Evolutionary conservation across 2,113 vertebrate species (phyloP).

Genomic region (Rhagologus leucostigma): DNA sequence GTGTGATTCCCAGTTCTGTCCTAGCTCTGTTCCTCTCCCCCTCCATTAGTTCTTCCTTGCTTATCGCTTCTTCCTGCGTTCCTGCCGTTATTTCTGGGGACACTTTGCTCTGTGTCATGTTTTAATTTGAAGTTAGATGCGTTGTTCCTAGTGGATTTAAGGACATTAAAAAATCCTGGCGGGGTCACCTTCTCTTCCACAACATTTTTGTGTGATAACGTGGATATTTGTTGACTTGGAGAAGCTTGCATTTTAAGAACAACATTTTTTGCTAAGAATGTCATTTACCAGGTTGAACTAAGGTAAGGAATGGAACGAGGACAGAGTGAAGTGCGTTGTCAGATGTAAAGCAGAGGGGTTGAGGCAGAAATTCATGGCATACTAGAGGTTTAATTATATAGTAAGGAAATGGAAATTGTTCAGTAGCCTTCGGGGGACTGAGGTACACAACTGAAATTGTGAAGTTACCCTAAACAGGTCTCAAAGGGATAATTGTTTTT

Average conservation of each 20-base stretch:
- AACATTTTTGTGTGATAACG: neutral
- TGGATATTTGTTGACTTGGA: neutral
- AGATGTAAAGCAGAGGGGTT: neutral
- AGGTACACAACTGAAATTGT: neutral
- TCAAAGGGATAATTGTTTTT: neutral
- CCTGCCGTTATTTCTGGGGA: neutral
- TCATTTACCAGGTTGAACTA: neutral
- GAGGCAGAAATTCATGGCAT: neutral
- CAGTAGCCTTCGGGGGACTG: fast-evolving
- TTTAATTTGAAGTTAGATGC: neutral
- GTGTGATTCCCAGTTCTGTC: neutral
- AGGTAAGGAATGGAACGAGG: neutral
- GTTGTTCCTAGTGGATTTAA: neutral
- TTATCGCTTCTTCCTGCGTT: neutral
- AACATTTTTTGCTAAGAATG: neutral
- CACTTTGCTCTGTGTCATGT: neutral
- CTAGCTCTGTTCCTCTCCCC: neutral
- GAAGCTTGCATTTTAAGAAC: neutral
- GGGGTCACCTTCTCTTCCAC: neutral
- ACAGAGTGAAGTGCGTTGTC: neutral
- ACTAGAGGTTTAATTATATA: neutral
- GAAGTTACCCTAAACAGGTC: neutral
- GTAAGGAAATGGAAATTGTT: neutral
- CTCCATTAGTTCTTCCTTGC: neutral
- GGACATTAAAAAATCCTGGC: neutral